Conservation (phyloP, 1,140 invertebrate genomes). For the Sipha flava region DNA sequence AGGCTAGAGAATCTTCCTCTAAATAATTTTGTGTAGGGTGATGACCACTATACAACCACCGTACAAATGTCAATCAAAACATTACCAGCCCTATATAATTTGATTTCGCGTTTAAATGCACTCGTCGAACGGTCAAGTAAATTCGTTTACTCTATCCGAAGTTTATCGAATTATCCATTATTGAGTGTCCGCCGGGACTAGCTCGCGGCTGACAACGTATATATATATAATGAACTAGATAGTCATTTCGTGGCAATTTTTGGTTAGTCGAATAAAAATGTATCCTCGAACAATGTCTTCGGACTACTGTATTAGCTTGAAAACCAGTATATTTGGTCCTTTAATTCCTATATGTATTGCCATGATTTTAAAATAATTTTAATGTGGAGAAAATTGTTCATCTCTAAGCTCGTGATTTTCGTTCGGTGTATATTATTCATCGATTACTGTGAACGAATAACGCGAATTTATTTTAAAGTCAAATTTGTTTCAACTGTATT, state of each 20-base stretch:
- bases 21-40: neutral
- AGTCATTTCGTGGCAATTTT: neutral
- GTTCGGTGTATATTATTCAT: too few relatives aligned
- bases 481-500: too few relatives aligned
- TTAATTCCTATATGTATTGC: too few relatives aligned
- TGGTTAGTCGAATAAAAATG: neutral
- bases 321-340: too few relatives aligned
- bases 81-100: neutral
- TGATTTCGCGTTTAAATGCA: constrained; percentile 13
- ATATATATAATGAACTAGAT: too few relatives aligned
- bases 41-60: neutral
- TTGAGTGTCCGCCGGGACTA: neutral
- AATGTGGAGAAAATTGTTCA: too few relatives aligned
- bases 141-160: neutral
- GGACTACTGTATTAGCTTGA: too few relatives aligned
- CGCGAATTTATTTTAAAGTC: too few relatives aligned
- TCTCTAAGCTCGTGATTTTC: too few relatives aligned
- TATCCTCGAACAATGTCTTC: neutral
- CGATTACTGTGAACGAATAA: too few relatives aligned
- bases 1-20: neutral
- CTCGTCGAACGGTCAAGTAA: constrained; percentile 3
- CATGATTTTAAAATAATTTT: too few relatives aligned
- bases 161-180: constrained; percentile 24
- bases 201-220: neutral
- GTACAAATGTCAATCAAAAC: constrained; percentile 9